These are phyloP conservation scores for Scaptomyza hsui DNA, from an alignment of 1,140 invertebrate species.

Conservation along the genomic window DNA sequence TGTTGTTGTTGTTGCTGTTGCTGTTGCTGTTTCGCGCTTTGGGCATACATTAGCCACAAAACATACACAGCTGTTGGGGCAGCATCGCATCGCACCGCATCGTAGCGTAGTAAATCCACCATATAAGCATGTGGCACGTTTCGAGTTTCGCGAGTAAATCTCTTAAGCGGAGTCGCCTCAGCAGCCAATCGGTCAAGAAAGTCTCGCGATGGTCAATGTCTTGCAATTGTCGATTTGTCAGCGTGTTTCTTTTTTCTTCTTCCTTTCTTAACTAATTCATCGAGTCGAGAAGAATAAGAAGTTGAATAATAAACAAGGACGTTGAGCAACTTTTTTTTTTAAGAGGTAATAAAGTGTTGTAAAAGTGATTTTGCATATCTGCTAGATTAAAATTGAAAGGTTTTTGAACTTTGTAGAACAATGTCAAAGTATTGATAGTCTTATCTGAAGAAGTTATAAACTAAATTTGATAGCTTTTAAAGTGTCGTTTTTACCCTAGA, in stretches of 20 bases:
- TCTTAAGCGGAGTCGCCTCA: conserved; percentile 30
- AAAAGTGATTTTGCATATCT: no score
- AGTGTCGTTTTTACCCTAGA: no score
- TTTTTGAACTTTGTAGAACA: conserved; percentile 11
- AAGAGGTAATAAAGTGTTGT: no score
- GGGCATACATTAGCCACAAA: conserved; percentile 71
- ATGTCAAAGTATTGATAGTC: neutral
- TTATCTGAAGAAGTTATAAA: conserved; percentile 5
- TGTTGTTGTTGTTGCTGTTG: conserved; percentile 26
- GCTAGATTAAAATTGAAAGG: conserved; percentile 4
- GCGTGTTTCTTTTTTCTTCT: neutral
- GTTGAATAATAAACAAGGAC: neutral
- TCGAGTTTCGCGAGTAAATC: conserved; percentile 64
- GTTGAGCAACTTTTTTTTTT: neutral
- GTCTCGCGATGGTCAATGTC: conserved; percentile 42
- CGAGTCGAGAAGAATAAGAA: neutral
- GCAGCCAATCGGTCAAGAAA: conserved; percentile 63
- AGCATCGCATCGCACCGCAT: no score
- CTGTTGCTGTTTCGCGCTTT: conserved; percentile 49
- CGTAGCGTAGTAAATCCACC: conserved; percentile 50
- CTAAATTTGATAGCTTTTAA: neutral
- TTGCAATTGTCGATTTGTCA: conserved; percentile 22
- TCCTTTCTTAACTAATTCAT: conserved; percentile 20
- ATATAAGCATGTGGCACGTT: conserved; percentile 65
- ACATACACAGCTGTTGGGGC: no score